These are phyloP conservation scores for Cantharis flavilabris DNA, from an alignment of 2,888 invertebrate species.

Conservation along the genomic window DNA sequence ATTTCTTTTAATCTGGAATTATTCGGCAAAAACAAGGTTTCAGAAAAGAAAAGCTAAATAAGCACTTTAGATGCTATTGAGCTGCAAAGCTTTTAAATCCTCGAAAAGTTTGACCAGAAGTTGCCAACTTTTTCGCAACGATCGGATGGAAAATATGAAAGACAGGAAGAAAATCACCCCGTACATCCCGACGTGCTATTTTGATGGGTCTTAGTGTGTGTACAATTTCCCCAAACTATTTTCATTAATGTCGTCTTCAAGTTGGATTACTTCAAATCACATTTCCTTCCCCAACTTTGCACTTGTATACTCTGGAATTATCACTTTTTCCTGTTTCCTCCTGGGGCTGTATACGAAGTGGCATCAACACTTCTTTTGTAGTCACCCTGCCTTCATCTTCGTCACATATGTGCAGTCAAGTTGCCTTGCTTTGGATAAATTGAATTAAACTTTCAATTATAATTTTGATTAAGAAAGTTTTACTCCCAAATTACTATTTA, in stretches of 20 bases:
- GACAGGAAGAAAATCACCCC: not conserved
- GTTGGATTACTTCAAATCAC: not conserved
- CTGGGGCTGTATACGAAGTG: not conserved
- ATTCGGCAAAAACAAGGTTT: not conserved
- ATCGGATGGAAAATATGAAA: not conserved
- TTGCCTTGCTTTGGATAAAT: not conserved
- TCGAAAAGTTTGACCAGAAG: not conserved
- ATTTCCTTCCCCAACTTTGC: not conserved
- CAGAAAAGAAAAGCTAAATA: not conserved
- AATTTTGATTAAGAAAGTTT: not conserved
- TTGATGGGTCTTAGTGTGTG: not conserved
- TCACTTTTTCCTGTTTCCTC: not conserved
- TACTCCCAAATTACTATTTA: not conserved
- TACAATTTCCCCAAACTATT: not conserved
- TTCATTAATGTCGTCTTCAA: not conserved
- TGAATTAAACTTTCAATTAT: not conserved
- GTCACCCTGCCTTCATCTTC: not conserved
- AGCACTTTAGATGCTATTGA: not conserved
- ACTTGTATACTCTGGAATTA: not conserved
- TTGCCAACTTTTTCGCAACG: not conserved
- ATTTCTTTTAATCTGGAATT: not conserved
- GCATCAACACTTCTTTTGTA: not conserved
- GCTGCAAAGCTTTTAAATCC: not conserved
- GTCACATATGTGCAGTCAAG: not conserved
- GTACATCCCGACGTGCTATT: not conserved